phyloP scores from a whole-genome alignment of 2,888 invertebrate genomes.

The Mythimna loreyi region DNA sequence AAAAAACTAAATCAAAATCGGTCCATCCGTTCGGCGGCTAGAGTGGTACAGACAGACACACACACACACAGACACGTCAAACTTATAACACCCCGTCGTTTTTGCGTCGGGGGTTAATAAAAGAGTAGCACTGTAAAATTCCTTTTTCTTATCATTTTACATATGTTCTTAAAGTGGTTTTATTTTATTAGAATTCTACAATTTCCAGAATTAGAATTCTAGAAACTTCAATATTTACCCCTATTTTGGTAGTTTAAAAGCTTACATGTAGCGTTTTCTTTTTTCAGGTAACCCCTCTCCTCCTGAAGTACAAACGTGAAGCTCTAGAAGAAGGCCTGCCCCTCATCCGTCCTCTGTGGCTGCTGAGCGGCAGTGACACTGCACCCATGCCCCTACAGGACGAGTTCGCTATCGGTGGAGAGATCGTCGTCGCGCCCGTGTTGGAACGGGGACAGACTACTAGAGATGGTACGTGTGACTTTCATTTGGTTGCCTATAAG shows the following conservation, averaged over 20 bases:
- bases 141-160: no score
- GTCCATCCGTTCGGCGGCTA: no score
- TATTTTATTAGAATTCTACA: no score
- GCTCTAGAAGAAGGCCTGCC: conserved; percentile 96
- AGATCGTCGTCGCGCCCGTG: conserved; percentile 97
- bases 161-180: no score
- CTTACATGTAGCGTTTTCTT: not conserved
- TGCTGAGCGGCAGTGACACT: conserved; percentile 95
- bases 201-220: no score
- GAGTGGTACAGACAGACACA: no score
- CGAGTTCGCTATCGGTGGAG: conserved; percentile 97
- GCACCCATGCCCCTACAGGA: conserved; percentile 94
- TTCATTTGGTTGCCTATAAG: conserved; percentile 10
- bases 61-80: no score
- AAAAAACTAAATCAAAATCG: no score
- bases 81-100: no score
- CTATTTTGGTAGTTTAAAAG: not conserved
- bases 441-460: conserved; percentile 93
- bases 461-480: conserved; percentile 90
- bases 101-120: no score
- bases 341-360: conserved; percentile 97
- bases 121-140: no score
- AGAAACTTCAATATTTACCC: not conserved
- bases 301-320: conserved; percentile 94
- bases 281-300: conserved; percentile 92